Conservation (phyloP, 2,888 invertebrate genomes). For the Ypsolopha scabrella region DNA sequence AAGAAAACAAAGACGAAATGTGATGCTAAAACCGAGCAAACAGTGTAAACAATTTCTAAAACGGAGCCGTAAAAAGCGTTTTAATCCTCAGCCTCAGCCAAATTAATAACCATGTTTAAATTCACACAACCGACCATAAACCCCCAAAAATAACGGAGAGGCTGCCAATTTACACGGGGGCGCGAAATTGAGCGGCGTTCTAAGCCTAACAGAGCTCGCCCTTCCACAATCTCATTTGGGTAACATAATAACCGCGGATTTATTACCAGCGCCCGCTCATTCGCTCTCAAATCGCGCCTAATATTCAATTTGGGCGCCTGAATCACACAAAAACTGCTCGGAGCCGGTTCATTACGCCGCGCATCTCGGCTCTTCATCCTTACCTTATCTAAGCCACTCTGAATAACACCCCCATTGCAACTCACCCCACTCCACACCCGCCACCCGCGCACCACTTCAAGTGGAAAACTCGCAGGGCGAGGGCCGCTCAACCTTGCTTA, state of each 20-base stretch:
- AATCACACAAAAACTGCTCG: constrained; percentile 67
- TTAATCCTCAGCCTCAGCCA: background rate
- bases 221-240: constrained; percentile 62
- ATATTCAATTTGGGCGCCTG: constrained; percentile 66
- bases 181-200: constrained; percentile 55
- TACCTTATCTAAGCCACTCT: constrained; percentile 68
- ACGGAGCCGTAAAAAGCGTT: background rate
- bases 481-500: constrained; percentile 68
- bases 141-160: constrained; percentile 35
- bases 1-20: too few relatives aligned
- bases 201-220: constrained; percentile 47
- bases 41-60: too few relatives aligned
- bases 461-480: constrained; percentile 67
- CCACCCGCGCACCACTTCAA: constrained; percentile 54
- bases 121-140: constrained; percentile 18
- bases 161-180: constrained; percentile 52
- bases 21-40: too few relatives aligned
- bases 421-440: constrained; percentile 23
- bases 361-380: constrained; percentile 68
- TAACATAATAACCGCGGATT: constrained; percentile 67
- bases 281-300: constrained; percentile 67
- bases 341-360: constrained; percentile 67
- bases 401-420: constrained; percentile 44
- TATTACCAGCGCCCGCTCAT: constrained; percentile 63
- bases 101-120: constrained; percentile 33